Evolutionary conservation across 2,113 vertebrate species (phyloP), one percentile per base, ranked within the genome.

Genomic region (Hemicordylus capensis): DNA sequence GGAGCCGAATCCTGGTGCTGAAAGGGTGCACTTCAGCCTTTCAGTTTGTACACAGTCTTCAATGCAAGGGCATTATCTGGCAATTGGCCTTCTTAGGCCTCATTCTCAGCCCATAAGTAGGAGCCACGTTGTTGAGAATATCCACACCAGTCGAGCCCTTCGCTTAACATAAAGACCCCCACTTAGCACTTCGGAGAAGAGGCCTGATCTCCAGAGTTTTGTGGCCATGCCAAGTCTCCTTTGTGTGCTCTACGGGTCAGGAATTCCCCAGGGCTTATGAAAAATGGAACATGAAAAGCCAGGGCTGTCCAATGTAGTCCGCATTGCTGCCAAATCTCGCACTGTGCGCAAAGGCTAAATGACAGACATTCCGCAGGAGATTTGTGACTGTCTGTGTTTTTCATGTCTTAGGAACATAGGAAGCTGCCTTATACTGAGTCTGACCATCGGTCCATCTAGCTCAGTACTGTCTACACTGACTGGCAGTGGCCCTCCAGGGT

Each of bases 21-120:
- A 97, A 97, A 98, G 95, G 93, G 95, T 92, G 92, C 95, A 96
- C 97, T 97, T 97, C 96, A 97, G 95, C 95, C 96, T 97, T 96
- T 98, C 96, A 96, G 93, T 96, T 95, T 95, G 95, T 94, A 95
- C 96, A 94, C 94, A 93, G 89, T 72, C 84, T 86, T 92, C 83
- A 90, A 90, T 92, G 95, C 93, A 92, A 91, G 2, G n/a, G 91
- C 81, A 95, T 91, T 96, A 96, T 97, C 96, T 95, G 88, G 88
- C 91, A 94, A 93, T 93, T 95, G 96, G 95, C 87, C 92, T 95
- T 95, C 94, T 95, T 90, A 93, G 93, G 93, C 93, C 94, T 93
- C 87, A 93, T 94, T 96, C 94, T 94, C 94, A 93, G 87, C 88
- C 94, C 94, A 94, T 92, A 95, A 95, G 93, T 94, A 95, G 95